Percentiles rank a stretch among this genome's conserved stretches.
phyloP scores from a whole-genome alignment of 2,797 vertebrate species.

The Lepus oiostolus region DNA sequence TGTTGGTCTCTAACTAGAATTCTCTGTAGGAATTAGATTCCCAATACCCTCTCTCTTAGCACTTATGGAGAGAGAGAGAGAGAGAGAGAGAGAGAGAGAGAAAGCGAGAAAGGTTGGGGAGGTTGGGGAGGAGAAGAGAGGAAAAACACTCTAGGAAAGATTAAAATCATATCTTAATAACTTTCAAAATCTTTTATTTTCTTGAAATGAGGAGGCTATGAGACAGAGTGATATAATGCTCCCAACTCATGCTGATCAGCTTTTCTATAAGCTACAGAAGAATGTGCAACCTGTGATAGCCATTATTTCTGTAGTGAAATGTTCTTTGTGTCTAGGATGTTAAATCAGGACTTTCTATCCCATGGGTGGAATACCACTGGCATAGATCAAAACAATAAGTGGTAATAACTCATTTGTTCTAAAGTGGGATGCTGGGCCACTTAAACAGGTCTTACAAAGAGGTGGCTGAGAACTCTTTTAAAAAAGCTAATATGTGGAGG shows the following conservation, averaged over 20 bases:
- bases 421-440: not conserved
- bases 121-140: not conserved
- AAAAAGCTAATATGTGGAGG: too few species aligned
- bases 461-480: not conserved
- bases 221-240: not conserved
- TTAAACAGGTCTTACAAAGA: not conserved
- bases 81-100: not conserved
- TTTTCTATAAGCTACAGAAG: not conserved
- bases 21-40: not conserved
- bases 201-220: conserved; percentile 1
- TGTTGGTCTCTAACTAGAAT: not conserved
- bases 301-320: conserved; percentile 40
- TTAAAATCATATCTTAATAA: not conserved
- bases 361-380: not conserved
- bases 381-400: not conserved
- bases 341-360: not conserved
- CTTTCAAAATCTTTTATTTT: conserved; percentile 6
- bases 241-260: not conserved
- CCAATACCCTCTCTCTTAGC: not conserved
- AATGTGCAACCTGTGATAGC: conserved; percentile 36
- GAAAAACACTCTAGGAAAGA: conserved; percentile 1
- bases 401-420: not conserved
- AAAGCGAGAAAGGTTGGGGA: not conserved
- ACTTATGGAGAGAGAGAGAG: not conserved
- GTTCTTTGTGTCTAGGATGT: not conserved